phyloP scores from a whole-genome alignment of 1,140 invertebrate species.

The Pentalonia nigronervosa region DNA sequence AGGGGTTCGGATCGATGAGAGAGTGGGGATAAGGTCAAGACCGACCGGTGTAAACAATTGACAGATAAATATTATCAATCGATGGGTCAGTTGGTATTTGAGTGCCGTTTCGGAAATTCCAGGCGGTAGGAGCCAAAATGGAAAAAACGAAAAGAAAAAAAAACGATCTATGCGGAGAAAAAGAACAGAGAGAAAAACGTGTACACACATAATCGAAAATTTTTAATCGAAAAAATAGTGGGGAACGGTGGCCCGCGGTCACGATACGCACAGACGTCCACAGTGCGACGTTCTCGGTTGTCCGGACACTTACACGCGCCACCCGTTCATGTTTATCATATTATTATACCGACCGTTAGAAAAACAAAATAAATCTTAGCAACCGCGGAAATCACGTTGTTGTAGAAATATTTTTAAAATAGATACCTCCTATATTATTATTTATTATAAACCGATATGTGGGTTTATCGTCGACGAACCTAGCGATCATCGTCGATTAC shows the following conservation, averaged over 20 bases:
- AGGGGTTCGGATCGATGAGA: background rate
- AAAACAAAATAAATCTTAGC: background rate
- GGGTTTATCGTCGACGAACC: background rate
- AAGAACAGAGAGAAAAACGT: background rate
- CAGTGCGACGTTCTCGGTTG: conserved; percentile 55
- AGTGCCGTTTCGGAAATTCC: background rate
- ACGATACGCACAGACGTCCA: conserved; percentile 44
- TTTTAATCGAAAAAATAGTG: conserved; percentile 57
- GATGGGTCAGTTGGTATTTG: background rate
- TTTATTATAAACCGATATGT: background rate
- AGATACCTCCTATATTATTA: background rate
- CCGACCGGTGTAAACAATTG: background rate
- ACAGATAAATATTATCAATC: background rate
- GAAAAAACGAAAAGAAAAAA: background rate
- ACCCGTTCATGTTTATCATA: background rate
- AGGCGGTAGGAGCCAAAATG: background rate
- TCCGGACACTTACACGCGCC: background rate
- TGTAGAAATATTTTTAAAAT: background rate
- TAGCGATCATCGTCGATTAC: background rate
- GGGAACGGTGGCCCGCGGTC: conserved; percentile 37
- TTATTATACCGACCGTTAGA: background rate
- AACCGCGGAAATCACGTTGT: background rate
- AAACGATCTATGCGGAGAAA: background rate
- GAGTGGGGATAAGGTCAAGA: background rate
- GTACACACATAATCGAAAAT: conserved; percentile 36